Conservation (phyloP, 2,113 vertebrate species). For the Crotalus helleri region DNA sequence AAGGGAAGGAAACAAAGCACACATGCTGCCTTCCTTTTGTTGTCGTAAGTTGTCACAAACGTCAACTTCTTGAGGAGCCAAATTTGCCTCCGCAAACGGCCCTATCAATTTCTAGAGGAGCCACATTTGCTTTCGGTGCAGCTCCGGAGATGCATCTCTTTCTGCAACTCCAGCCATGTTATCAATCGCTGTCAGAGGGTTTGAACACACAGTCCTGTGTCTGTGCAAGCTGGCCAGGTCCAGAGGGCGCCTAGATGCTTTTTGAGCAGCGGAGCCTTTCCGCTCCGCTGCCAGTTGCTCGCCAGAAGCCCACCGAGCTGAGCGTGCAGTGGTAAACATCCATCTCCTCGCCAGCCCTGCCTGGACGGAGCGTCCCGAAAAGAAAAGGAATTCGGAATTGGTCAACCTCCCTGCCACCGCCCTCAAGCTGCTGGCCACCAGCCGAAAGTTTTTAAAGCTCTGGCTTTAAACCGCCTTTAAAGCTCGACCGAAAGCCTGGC, state of each 20-base stretch:
- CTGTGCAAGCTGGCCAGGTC: background rate
- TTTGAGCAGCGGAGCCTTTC: background rate
- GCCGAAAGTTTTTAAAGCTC: background rate
- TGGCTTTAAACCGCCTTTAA: background rate
- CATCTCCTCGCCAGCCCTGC: background rate
- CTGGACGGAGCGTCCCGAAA: background rate
- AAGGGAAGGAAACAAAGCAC: background rate
- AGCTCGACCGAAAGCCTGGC: background rate
- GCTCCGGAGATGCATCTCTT: background rate
- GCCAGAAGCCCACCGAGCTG: background rate
- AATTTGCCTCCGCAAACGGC: background rate
- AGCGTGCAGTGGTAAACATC: background rate
- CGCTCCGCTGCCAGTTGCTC: background rate
- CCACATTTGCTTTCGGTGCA: background rate
- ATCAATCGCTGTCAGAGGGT: background rate
- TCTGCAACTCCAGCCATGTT: background rate
- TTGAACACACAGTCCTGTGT: background rate
- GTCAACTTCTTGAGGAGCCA: background rate
- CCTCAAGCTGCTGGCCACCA: background rate
- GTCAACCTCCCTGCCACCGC: background rate
- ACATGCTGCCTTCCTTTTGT: background rate
- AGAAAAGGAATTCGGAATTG: background rate
- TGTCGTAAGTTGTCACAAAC: background rate
- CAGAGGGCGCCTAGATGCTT: background rate
- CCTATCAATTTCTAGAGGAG: background rate